Conservation (phyloP, 2,113 vertebrate species). For the Paraplagusia blochii region DNA sequence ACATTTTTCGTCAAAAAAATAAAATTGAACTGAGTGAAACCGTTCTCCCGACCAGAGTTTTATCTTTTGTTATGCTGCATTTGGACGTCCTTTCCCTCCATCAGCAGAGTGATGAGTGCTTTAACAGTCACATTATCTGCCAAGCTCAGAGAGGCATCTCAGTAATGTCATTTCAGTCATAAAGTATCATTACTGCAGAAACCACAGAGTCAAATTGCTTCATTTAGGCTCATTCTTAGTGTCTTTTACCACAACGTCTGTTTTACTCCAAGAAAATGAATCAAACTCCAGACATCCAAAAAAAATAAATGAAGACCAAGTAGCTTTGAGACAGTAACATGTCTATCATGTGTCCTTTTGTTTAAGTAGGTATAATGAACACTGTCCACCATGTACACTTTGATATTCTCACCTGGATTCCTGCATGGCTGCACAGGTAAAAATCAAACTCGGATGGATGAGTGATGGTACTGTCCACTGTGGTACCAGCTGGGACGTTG, state of each 20-base stretch:
- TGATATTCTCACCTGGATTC: conserved; percentile 92
- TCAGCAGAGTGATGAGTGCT: background rate
- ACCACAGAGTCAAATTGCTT: conserved; percentile 1
- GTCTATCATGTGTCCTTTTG: no score
- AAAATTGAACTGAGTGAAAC: background rate
- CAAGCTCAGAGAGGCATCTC: conserved; percentile 3
- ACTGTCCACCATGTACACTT: no score
- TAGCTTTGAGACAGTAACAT: no score
- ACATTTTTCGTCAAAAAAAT: no score
- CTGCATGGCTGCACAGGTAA: conserved; percentile 99
- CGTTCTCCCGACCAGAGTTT: background rate
- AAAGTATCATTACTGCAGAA: background rate
- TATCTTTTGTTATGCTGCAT: no score
- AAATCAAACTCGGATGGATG: conserved; percentile 99
- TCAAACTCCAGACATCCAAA: background rate
- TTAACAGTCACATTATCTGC: conserved; percentile 2
- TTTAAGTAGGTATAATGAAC: no score
- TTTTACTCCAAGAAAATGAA: background rate
- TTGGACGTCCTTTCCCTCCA: no score
- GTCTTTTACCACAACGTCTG: background rate
- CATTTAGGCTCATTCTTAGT: background rate
- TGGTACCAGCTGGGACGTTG: conserved; percentile 97
- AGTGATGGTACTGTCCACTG: conserved; percentile 98
- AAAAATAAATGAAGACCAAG: no score
- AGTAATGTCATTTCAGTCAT: background rate